Evolutionary conservation across 2,113 vertebrate species (phyloP).

Genomic region (Chaetodon trifascialis): DNA sequence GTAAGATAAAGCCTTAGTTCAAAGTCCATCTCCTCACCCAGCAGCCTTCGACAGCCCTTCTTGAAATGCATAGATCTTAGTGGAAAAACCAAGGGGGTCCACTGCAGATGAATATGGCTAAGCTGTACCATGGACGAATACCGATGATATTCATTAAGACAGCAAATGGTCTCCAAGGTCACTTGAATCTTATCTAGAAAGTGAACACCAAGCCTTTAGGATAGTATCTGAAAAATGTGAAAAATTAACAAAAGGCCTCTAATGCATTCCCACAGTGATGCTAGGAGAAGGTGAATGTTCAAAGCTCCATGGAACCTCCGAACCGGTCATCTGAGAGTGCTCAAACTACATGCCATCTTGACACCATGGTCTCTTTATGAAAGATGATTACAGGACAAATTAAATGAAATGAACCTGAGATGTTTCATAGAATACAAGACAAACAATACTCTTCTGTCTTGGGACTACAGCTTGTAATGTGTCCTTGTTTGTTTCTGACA

Average conservation of each 20-base stretch:
- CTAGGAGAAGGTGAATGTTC: conserved; percentile 27
- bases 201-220: conserved; percentile 26
- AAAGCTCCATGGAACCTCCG: conserved; percentile 15
- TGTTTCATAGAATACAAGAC: conserved; percentile 20
- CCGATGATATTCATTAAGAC: conserved; percentile 62
- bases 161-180: conserved; percentile 61
- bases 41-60: conserved; percentile 52
- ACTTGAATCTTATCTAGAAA: conserved; percentile 41
- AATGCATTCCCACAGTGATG: conserved; percentile 40
- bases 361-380: conserved; percentile 46
- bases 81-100: conserved; percentile 59
- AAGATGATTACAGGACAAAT: conserved; percentile 28
- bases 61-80: conserved; percentile 60
- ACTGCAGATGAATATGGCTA: conserved; percentile 71
- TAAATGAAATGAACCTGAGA: conserved; percentile 13
- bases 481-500: conserved; percentile 52
- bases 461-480: conserved; percentile 33
- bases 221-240: conserved; percentile 34
- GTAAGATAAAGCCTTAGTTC: conserved; percentile 74
- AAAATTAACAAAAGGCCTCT: conserved; percentile 49
- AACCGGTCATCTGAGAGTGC: conserved; percentile 26
- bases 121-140: conserved; percentile 64
- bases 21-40: conserved; percentile 68
- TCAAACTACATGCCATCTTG: conserved; percentile 65
- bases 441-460: conserved; percentile 15